Evolutionary conservation across 2,888 invertebrate genomes (phyloP).

Genomic region (Tromatobia lineatoria): DNA sequence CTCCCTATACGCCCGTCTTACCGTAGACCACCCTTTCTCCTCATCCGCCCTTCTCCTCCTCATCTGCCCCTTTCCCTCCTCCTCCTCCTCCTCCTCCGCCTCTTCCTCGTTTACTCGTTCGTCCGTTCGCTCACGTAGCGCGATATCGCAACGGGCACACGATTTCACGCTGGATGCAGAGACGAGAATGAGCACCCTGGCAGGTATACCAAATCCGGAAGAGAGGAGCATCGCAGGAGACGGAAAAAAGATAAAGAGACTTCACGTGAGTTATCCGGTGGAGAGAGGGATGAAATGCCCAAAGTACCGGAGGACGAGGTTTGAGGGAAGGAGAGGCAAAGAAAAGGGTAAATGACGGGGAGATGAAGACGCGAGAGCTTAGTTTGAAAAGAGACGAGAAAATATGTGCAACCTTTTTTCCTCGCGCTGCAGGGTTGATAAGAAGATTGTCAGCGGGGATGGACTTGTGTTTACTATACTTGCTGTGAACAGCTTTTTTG

Average conservation of each 20-base stretch:
- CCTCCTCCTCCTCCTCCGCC: constrained; percentile 29
- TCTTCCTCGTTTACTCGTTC: constrained; percentile 65
- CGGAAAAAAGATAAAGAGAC: constrained; percentile 63
- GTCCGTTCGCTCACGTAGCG: constrained; percentile 67
- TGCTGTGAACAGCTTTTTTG: too few species aligned
- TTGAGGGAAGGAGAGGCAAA: constrained; percentile 18
- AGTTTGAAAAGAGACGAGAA: too few species aligned
- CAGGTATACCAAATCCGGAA: constrained; percentile 45
- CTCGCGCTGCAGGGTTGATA: too few species aligned
- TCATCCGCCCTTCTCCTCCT: constrained; percentile 44
- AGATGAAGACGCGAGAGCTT: neutral
- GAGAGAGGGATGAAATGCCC: constrained; percentile 64
- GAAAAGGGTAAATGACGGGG: neutral
- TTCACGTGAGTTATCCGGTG: constrained; percentile 63
- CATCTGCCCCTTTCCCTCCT: neutral
- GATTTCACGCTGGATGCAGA: constrained; percentile 56
- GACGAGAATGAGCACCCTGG: constrained; percentile 29
- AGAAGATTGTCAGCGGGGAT: too few species aligned
- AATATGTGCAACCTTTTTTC: too few species aligned
- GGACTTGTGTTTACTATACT: too few species aligned
- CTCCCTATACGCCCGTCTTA: constrained; percentile 65
- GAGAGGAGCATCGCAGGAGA: constrained; percentile 31
- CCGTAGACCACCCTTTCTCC: constrained; percentile 45
- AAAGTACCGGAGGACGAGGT: constrained; percentile 44
- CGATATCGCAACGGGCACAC: constrained; percentile 68